Percentiles rank a stretch among this genome's conserved stretches.
Conservation (phyloP, 92 coral and sea anemone genomes). For the Pocillopora grandis region DNA sequence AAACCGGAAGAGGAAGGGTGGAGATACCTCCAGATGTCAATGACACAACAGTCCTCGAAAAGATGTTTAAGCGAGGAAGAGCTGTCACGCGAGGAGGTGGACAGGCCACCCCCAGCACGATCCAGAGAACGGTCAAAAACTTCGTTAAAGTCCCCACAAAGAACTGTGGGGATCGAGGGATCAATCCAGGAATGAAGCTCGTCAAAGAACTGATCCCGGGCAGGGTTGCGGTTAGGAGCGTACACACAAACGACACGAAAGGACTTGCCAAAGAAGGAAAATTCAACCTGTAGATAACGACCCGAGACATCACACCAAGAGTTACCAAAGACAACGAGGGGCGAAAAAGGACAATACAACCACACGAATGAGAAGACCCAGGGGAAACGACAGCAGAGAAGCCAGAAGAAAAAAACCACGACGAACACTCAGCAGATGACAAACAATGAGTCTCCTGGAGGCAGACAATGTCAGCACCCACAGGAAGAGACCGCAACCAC, state of each 20-base stretch:
- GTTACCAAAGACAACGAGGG: not conserved
- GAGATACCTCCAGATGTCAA: conserved; percentile 22
- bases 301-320: not conserved
- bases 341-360: not conserved
- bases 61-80: not conserved
- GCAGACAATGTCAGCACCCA: not conserved
- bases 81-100: not conserved
- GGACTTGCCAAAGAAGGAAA: not conserved
- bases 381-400: too few species aligned
- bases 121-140: conserved; percentile 5
- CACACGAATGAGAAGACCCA: not conserved
- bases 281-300: not conserved
- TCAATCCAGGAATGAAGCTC: not conserved
- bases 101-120: not conserved
- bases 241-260: not conserved
- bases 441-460: not conserved
- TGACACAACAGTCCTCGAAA: not conserved
- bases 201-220: not conserved
- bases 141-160: conserved; percentile 30
- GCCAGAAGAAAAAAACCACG: too few species aligned
- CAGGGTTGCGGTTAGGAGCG: not conserved
- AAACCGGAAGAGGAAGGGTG: not conserved
- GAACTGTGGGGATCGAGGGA: not conserved
- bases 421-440: too few species aligned
- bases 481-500: not conserved